Conservation (phyloP, 2,888 invertebrate species). For the Noctua comes region DNA sequence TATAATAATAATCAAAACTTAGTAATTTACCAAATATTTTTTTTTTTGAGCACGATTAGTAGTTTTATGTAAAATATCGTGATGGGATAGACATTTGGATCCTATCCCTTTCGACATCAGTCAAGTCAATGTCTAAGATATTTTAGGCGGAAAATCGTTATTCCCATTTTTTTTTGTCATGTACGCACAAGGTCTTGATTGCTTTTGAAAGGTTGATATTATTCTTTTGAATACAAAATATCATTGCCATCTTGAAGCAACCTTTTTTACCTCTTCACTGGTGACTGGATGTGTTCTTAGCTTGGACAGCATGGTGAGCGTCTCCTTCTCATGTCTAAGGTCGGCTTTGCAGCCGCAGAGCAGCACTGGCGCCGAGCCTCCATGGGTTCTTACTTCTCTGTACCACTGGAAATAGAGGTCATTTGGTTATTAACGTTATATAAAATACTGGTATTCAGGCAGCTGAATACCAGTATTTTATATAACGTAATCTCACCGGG, state of each 20-base stretch:
- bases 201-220: neutral
- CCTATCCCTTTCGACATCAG: neutral
- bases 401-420: conserved; percentile 89
- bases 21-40: neutral
- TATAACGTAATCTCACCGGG: no score
- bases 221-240: neutral
- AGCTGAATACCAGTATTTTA: no score
- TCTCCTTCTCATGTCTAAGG: conserved; percentile 91
- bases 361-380: conserved; percentile 91
- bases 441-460: neutral
- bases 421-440: neutral
- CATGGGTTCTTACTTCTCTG: conserved; percentile 91
- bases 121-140: neutral
- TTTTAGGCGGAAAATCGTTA: neutral
- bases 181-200: neutral
- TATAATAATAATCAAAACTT: neutral
- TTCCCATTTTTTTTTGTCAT: neutral
- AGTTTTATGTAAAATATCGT: neutral
- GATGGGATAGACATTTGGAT: neutral
- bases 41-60: no score
- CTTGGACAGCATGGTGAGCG: conserved; percentile 90
- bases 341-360: conserved; percentile 93
- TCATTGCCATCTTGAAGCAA: neutral
- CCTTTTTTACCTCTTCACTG: conserved; percentile 88
- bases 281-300: conserved; percentile 90